Conservation (phyloP, 2,113 vertebrate genomes). For the Ophthalmolycus amberensis region DNA sequence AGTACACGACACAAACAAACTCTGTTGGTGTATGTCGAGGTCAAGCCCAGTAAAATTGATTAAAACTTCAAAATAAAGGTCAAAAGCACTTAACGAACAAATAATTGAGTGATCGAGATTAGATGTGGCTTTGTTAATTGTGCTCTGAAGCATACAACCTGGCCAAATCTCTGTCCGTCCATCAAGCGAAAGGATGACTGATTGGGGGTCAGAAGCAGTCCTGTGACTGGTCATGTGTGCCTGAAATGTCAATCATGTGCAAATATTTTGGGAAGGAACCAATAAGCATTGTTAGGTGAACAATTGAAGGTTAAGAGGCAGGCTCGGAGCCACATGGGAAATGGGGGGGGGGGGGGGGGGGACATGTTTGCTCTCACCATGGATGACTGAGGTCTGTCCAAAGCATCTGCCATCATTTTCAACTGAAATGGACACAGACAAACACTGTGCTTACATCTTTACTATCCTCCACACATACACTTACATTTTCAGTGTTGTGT, state of each 20-base stretch:
- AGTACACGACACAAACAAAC: slow-evolving; percentile 2
- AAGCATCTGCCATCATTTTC: slow-evolving; percentile 42
- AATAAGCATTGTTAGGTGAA: slow-evolving; percentile 71
- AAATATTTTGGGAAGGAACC: slow-evolving; percentile 78
- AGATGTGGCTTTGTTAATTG: slow-evolving; percentile 62
- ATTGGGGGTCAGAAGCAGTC: slow-evolving; percentile 58
- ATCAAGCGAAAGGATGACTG: slow-evolving; percentile 47
- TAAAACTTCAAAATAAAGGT: slow-evolving; percentile 15
- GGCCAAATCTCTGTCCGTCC: slow-evolving; percentile 49
- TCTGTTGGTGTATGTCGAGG: background rate
- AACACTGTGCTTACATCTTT: slow-evolving; percentile 25
- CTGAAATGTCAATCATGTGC: slow-evolving; percentile 78
- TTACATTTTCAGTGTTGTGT: background rate
- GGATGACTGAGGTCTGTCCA: slow-evolving; percentile 40
- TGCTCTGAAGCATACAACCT: slow-evolving; percentile 53
- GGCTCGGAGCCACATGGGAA: slow-evolving; percentile 55
- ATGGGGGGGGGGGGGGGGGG: background rate
- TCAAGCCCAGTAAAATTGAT: background rate
- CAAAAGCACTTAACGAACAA: slow-evolving; percentile 15
- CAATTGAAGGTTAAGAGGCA: slow-evolving; percentile 67
- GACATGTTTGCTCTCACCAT: slow-evolving; percentile 53
- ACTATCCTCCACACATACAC: background rate
- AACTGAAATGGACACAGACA: slow-evolving; percentile 22
- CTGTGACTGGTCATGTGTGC: slow-evolving; percentile 79
- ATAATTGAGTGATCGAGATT: slow-evolving; percentile 38